Conservation (phyloP, 2,888 invertebrate genomes). For the Orthosia incerta region DNA sequence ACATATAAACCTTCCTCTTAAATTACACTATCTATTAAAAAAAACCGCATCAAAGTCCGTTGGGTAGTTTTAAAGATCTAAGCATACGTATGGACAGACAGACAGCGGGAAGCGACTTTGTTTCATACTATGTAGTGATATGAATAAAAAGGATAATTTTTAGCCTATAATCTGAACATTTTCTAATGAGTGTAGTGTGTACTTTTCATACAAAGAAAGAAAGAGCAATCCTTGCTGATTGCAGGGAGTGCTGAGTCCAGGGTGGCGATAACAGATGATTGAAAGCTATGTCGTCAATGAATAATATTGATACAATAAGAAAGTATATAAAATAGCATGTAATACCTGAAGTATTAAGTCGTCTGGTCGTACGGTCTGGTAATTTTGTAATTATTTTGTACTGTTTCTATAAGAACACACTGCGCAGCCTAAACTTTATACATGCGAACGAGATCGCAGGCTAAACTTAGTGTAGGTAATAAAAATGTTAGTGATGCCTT, state of each 20-base stretch:
- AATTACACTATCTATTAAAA: no score
- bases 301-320: neutral
- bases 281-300: neutral
- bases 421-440: neutral
- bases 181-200: neutral
- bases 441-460: neutral
- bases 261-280: neutral
- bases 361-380: no score
- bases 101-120: no score
- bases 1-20: no score
- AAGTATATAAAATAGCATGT: neutral
- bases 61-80: no score
- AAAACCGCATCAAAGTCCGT: no score
- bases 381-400: constrained; percentile 2
- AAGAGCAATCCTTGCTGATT: neutral
- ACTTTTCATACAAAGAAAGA: neutral
- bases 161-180: neutral
- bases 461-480: neutral
- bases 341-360: no score
- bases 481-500: neutral
- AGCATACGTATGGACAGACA: no score
- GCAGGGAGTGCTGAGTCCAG: neutral
- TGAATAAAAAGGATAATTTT: neutral
- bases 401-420: neutral
- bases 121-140: no score